Conservation (phyloP, 1,140 invertebrate species). For the Gryllus bimaculatus region DNA sequence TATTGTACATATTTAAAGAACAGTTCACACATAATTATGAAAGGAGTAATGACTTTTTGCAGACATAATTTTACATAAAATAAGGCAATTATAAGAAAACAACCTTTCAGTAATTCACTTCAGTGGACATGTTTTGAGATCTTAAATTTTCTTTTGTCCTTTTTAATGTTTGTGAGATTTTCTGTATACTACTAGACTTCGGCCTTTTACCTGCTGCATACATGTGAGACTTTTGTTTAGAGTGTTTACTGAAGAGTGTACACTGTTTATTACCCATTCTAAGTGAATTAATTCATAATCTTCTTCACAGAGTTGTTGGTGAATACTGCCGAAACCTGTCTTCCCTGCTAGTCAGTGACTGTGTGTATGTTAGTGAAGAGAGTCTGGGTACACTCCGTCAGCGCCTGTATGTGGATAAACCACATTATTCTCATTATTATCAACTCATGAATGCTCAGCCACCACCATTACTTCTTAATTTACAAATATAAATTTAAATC, state of each 20-base stretch:
- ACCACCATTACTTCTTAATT: not conserved
- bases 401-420: constrained; percentile 35
- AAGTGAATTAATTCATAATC: constrained; percentile 20
- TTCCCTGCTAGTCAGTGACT: constrained; percentile 39
- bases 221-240: no score
- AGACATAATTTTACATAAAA: no score
- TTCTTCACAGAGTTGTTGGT: constrained; percentile 39
- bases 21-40: no score
- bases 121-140: constrained; percentile 9
- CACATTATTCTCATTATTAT: constrained; percentile 11
- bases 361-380: constrained; percentile 42
- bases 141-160: not conserved
- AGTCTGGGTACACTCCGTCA: constrained; percentile 39
- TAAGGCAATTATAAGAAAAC: no score
- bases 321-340: constrained; percentile 36
- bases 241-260: no score
- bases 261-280: not conserved
- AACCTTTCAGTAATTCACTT: no score
- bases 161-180: not conserved
- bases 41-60: no score
- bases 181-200: not conserved
- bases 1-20: no score
- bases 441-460: not conserved
- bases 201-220: no score
- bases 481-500: not conserved